Evolutionary conservation across 2,113 vertebrate species (phyloP).

Genomic region (Aptenodytes patagonicus): DNA sequence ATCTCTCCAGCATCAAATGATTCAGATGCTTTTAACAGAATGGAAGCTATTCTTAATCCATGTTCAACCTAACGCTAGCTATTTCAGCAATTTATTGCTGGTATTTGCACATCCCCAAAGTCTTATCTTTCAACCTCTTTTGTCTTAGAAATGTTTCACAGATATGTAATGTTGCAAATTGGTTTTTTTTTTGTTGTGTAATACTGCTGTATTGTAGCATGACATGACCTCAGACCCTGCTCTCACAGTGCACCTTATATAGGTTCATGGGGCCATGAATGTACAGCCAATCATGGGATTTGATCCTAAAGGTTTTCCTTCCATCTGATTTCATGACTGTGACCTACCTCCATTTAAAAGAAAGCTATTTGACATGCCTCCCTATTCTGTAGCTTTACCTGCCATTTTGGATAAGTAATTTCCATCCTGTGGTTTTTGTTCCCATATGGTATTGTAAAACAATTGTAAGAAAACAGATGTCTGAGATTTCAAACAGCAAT

Average conservation of each 20-base stretch:
- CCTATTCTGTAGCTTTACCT: conserved; percentile 12
- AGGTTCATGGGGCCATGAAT: not conserved
- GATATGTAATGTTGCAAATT: not conserved
- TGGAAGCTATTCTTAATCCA: not conserved
- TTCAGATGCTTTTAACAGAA: not conserved
- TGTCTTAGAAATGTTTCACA: not conserved
- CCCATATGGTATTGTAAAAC: conserved; percentile 35
- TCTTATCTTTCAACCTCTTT: not conserved
- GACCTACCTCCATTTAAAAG: not conserved
- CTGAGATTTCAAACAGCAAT: conserved; percentile 46
- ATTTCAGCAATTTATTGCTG: not conserved
- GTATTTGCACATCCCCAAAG: not conserved
- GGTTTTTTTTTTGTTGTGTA: not conserved
- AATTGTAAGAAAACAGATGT: conserved; percentile 38
- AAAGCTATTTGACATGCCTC: not conserved
- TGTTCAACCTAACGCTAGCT: not conserved
- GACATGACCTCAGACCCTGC: too few relatives aligned
- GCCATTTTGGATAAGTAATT: conserved; percentile 13
- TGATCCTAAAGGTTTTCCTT: not conserved
- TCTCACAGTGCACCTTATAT: not conserved
- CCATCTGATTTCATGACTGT: not conserved
- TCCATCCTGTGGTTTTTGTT: not conserved
- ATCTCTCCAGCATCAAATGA: not conserved
- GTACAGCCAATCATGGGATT: not conserved
- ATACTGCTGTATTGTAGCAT: not conserved